Evolutionary conservation across 2,797 vertebrate genomes (phyloP), one percentile per base, ranked within the genome.

Genomic region (Euthynnus affinis): DNA sequence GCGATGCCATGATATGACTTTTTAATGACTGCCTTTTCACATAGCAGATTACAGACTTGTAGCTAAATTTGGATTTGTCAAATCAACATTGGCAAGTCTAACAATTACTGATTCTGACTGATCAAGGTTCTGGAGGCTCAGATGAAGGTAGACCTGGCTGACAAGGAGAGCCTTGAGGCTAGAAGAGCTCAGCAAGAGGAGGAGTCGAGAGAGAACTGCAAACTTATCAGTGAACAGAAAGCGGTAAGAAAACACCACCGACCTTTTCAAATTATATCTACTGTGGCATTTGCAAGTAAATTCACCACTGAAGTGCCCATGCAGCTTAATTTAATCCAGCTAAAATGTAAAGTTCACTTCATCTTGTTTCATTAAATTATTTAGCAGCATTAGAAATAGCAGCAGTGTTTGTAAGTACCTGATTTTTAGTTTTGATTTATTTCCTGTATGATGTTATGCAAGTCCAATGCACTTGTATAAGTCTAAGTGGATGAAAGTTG

Each of bases 161-260:
- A 99, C 87, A 99, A 99, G 80, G 98, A 99, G 75, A 95, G 93
- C n/a, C 95, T 99, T 6, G 98, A 99, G 89, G 95, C 93, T 52
- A 95, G 95, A 83, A 95, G 97, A 81, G 95, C 96, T 79, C 96
- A 97, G 83, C 97, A 99, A 3, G 97, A 99, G 85, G 97, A 98
- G 73, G 98, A 99, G 80, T 95, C 96, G 6, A 96, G 95, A 4
- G 98, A 99, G 87, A 99, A 99, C 83, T 97, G 96, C 94, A 98
- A 97, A 92, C 95, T 99, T 63, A 95, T 99, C 88, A 96, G 97
- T 29, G 98, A 99, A 87, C 98, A 99, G 94, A 99, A 99, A 94
- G 97, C 98, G 75, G 98, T 99, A 94, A 90, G 97, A 62, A 71
- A 65, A 73, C 70, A 71, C 15, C 66, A 9, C 17, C 32, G 1